Evolutionary conservation across 2,113 vertebrate genomes (phyloP).

Genomic region (Nansenia antarctica): DNA sequence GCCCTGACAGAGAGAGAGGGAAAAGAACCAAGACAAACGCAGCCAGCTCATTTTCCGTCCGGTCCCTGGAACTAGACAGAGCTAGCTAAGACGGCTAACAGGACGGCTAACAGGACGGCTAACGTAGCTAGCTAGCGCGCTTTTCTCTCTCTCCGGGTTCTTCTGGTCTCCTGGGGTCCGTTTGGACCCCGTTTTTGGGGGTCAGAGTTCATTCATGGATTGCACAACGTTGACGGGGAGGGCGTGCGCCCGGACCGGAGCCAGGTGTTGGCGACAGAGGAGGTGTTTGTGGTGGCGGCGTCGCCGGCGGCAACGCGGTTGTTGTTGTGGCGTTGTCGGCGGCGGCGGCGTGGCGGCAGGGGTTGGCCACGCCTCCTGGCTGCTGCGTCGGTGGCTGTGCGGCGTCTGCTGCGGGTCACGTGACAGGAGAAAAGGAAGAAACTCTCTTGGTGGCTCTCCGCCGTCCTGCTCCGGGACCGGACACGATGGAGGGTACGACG

Average conservation of each 20-base stretch:
- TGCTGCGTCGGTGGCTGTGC: background rate
- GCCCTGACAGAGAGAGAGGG: background rate
- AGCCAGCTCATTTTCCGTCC: conserved; percentile 22
- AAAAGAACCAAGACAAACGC: conserved; percentile 2
- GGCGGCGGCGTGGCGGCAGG: background rate
- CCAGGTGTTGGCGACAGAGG: background rate
- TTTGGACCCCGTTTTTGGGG: background rate
- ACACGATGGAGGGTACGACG: background rate
- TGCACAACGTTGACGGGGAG: background rate
- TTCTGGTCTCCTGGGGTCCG: background rate
- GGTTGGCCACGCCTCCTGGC: background rate
- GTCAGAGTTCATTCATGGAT: background rate
- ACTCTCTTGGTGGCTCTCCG: no score
- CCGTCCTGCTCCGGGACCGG: background rate
- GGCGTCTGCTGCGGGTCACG: background rate
- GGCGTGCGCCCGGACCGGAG: background rate
- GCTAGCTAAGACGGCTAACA: background rate
- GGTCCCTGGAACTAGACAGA: background rate
- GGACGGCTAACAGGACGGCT: no score
- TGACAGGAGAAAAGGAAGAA: no score
- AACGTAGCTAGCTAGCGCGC: no score
- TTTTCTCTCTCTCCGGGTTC: background rate
- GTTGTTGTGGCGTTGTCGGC: no score
- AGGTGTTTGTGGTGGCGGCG: background rate
- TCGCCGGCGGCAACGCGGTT: background rate